These are phyloP conservation scores for Lipotes vexillifer DNA, from an alignment of 2,113 vertebrate species.

Conservation along the genomic window DNA sequence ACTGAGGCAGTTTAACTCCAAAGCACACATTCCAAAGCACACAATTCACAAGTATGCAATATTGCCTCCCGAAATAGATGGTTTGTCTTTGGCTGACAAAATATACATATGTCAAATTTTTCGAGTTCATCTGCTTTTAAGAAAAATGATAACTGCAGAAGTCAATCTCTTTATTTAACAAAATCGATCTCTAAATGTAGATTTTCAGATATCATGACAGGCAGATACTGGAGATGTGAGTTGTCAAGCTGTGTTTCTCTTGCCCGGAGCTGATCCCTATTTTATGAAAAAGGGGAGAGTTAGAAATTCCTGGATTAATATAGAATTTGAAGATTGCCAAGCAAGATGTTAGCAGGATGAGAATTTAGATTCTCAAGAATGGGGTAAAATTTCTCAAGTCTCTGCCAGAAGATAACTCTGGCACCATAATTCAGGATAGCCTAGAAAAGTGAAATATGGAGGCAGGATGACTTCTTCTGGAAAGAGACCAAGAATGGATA, in stretches of 20 bases:
- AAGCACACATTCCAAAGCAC: slow-evolving; percentile 9
- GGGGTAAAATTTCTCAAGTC: neutral
- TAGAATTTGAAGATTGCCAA: slow-evolving; percentile 18
- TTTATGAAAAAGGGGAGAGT: neutral
- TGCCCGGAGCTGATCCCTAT: neutral
- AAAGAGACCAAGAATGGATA: neutral
- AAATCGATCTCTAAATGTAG: neutral
- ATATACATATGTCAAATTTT: slow-evolving; percentile 61
- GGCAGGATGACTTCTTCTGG: neutral
- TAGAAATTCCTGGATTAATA: slow-evolving; percentile 21
- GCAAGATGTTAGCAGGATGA: slow-evolving; percentile 13
- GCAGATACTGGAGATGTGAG: neutral
- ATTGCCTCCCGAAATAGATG: slow-evolving; percentile 61
- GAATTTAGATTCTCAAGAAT: slow-evolving; percentile 20
- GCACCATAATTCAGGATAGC: neutral
- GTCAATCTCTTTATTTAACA: slow-evolving; percentile 9
- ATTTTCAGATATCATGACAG: neutral
- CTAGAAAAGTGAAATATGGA: neutral
- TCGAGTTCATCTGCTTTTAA: slow-evolving; percentile 46
- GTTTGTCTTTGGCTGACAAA: slow-evolving; percentile 59
- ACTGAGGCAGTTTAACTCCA: slow-evolving; percentile 3
- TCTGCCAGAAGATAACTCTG: neutral
- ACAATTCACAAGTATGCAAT: slow-evolving; percentile 49
- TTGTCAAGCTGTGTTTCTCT: neutral
- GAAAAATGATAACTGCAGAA: slow-evolving; percentile 39